A percentile compares a stretch with the other conserved stretches of the same genome.
Evolutionary conservation across 2,888 invertebrate species (phyloP).

Genomic region (Drosophila mimica): DNA sequence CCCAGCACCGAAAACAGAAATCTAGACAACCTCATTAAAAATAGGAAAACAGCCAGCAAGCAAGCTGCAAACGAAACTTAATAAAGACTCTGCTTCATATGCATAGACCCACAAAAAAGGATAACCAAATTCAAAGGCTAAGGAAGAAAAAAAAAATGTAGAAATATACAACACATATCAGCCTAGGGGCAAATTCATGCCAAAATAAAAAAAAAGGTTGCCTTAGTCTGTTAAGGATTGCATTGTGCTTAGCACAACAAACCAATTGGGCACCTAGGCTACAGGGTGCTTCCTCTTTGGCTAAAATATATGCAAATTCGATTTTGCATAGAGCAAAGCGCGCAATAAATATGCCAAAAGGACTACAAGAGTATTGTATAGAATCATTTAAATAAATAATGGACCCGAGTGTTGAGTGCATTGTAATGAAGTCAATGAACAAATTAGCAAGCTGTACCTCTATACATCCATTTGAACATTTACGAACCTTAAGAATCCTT

Average conservation of each 20-base stretch:
- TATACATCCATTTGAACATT: not conserved
- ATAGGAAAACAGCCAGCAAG: conserved; percentile 52
- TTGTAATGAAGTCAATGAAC: conserved; percentile 42
- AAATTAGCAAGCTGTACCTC: conserved; percentile 38
- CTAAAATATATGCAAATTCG: conserved; percentile 65
- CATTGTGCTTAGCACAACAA: conserved; percentile 64
- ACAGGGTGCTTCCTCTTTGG: conserved; percentile 31
- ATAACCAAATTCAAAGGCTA: conserved; percentile 43
- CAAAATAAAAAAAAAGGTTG: conserved; percentile 48
- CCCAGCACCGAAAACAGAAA: conserved; percentile 33
- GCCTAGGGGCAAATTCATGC: conserved; percentile 39
- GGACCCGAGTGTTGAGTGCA: conserved; percentile 44
- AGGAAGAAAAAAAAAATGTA: conserved; percentile 6
- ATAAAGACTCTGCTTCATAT: conserved; percentile 44
- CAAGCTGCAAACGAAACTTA: conserved; percentile 56
- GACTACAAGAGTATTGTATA: conserved; percentile 36
- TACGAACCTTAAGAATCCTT: not conserved
- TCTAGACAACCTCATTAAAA: conserved; percentile 70
- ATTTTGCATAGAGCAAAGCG: conserved; percentile 55
- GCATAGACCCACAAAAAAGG: conserved; percentile 29
- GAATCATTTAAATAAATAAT: conserved; percentile 64
- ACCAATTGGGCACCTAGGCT: conserved; percentile 61
- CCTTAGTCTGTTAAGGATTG: conserved; percentile 41
- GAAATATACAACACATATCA: conserved; percentile 27
- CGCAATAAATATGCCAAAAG: conserved; percentile 43